Base-by-base conservation (phyloP, 2,888 invertebrate genomes). In the Petrophora chlorosata region DNA sequence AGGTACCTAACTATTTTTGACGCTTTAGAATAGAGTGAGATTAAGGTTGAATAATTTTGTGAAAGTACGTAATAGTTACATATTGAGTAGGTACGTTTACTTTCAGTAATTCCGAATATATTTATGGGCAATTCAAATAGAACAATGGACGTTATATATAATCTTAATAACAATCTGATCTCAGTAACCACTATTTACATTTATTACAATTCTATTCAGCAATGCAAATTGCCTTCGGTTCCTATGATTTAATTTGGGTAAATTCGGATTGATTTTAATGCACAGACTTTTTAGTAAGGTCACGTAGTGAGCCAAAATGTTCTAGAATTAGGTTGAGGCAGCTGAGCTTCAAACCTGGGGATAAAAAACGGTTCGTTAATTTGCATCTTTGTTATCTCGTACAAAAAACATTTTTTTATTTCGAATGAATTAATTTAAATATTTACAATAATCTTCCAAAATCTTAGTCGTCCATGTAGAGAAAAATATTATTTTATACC, bases 181-280 rank as follows among this genome's bases (percentile, higher is more conserved):
- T 23, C 40, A 32, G 25, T 32, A 33, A 16, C 10, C 25, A 32
- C 41, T 41, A 25, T 41, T 41, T 41, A 32, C 41, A 33, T 41
- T 32, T 28, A 12, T 26, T 29, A 39, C 22, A 25, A 28, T 35
- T 55, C 39, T 42, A 74, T 76, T 77, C 67, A 63, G 63, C 67
- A 73, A 77, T 78, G 70, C 65, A 76, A 78, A 79, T 77, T 63
- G 73, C 67, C n/a, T n/a, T n/a, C n/a, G n/a, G 65, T 63, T 52
- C 45, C 43, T 57, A 46, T 54, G 53, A 59, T 55, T 47, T 47
- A 41, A 44, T 29, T 34, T 12, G 48, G 51, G 54, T 22, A 63
- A 61, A 65, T 63, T 67, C 65, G 67, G 62, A 70, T 71, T 72
- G 64, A 59, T 68, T 73, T 46, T 35, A 68, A 73, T 73, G 68